Base-by-base conservation (phyloP, 2,797 vertebrate species). In the Melanogrammus aeglefinus region DNA sequence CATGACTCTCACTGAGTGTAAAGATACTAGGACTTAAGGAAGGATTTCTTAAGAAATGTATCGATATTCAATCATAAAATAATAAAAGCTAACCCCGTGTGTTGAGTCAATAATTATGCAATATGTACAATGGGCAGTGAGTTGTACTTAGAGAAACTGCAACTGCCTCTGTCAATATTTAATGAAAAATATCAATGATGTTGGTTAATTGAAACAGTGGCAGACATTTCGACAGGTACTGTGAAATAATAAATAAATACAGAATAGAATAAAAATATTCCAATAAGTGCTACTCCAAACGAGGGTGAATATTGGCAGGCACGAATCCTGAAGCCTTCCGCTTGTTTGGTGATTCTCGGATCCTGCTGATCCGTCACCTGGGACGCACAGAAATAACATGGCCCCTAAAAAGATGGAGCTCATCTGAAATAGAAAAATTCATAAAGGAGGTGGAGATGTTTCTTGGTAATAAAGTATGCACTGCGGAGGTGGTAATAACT, bases 401-500 rank as follows among this genome's bases (percentile, higher is more conserved):
- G 73, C 75, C 33, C 79, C 77, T 3, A 16, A 83, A 24, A 83
- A 76, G 9, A 72, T 35, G 21, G 70, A 72, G 70, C 16, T 72
- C 70, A 35, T 31, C 21, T 75, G 33, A 79, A 81, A 83, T 78
- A 81, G 72, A 74, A 47, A 78, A 86, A 87, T 35, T 77, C 74
- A 82, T 89, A 88, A 87, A 86, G 81, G 78, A 87, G 84, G 86
- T 82, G 63, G 24, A 27, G 80, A 81, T 80, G 82, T 81, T 87
- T 87, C 84, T 79, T 90, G 81, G 80, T 87, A 90, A 85, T 87
- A 86, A 86, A 84, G 80, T 87, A 78, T 86, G 83, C 80, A 80
- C 84, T 81, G 77, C 80, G 75, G 80, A 83, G 88, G 88, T 91
- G 91, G 84, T 88, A 91, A 92, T 93, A 92, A 93, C 90, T 92